These are phyloP conservation scores for Uria lomvia DNA, from an alignment of 2,113 vertebrate species.

Conservation along the genomic window DNA sequence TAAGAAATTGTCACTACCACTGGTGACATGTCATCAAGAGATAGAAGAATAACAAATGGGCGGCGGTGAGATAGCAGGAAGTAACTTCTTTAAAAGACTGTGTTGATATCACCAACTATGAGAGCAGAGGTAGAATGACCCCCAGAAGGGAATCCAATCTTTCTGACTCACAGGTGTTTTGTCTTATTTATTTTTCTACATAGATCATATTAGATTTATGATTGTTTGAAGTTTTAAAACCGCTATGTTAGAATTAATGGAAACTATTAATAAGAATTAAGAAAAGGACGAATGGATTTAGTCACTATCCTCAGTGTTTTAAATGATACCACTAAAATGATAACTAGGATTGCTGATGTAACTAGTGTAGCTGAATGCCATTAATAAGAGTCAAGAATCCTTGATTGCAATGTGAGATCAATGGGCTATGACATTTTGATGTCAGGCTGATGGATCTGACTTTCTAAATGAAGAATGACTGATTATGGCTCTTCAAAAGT, in stretches of 20 bases:
- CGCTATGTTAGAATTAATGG: background rate
- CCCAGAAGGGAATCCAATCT: constrained; percentile 5
- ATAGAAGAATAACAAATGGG: constrained; percentile 60
- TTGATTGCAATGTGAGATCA: background rate
- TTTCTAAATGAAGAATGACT: constrained; percentile 39
- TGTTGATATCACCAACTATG: constrained; percentile 50
- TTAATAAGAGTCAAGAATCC: constrained; percentile 9
- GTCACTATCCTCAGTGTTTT: background rate
- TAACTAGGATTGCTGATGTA: background rate
- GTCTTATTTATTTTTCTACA: background rate
- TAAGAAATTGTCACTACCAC: constrained; percentile 56
- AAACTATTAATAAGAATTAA: background rate
- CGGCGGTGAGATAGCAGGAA: constrained; percentile 46
- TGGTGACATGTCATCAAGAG: constrained; percentile 50
- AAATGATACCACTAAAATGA: background rate
- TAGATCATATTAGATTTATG: background rate
- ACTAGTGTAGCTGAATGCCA: background rate
- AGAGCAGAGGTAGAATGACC: constrained; percentile 32
- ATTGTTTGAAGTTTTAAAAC: background rate
- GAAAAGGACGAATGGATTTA: background rate
- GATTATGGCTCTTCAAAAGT: constrained; percentile 24
- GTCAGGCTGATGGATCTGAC: constrained; percentile 37
- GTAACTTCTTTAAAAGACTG: constrained; percentile 41
- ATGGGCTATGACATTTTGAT: constrained; percentile 61
- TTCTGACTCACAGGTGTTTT: background rate